Conservation (phyloP, 1,140 invertebrate genomes). For the Aethina tumida region DNA sequence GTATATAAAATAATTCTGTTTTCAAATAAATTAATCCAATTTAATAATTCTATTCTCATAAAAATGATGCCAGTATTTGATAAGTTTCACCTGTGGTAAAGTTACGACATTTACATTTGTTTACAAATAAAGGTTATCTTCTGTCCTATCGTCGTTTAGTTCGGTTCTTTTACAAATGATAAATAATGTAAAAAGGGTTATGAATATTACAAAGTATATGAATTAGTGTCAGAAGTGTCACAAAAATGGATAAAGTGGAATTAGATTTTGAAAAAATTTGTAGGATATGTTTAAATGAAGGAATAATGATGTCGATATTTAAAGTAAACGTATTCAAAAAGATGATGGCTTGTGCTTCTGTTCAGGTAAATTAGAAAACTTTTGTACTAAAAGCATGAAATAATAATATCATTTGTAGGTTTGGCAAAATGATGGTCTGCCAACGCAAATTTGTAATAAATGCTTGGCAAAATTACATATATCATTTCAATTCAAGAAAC, state of each 20-base stretch:
- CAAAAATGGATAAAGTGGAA: conserved; percentile 13
- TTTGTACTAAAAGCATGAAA: neutral
- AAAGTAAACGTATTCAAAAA: conserved; percentile 37
- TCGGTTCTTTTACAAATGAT: no score
- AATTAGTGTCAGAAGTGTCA: no score
- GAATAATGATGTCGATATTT: conserved; percentile 35
- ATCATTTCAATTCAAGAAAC: conserved; percentile 38
- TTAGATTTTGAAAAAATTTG: conserved; percentile 35
- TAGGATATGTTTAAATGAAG: conserved; percentile 34
- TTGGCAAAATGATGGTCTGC: conserved; percentile 38
- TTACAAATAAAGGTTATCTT: no score
- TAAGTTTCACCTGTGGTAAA: no score
- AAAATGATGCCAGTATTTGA: no score
- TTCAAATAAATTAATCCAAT: no score
- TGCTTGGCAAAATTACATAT: conserved; percentile 38
- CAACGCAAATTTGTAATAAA: conserved; percentile 37
- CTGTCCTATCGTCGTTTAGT: no score
- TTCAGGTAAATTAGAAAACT: conserved; percentile 29
- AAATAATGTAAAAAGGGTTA: no score
- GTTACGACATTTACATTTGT: no score
- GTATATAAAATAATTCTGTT: no score
- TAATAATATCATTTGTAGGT: conserved; percentile 27
- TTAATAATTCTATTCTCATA: no score
- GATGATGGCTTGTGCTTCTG: conserved; percentile 36
- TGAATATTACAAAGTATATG: no score